Evolutionary conservation across 2,797 vertebrate species (phyloP), one percentile per base, ranked within the genome.

Genomic region (Enteromius argenteus): DNA sequence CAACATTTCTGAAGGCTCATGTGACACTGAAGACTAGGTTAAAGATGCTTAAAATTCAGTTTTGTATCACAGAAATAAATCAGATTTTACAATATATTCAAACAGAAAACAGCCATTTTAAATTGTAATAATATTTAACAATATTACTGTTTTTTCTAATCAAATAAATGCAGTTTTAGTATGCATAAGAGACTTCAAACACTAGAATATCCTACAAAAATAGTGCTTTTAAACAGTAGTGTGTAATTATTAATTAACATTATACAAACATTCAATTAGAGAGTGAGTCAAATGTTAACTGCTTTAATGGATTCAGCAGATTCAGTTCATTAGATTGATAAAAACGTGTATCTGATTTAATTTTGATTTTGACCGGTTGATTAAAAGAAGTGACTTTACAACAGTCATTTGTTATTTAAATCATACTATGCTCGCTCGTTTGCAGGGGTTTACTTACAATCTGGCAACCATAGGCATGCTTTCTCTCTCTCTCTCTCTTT

Each of bases 161-260:
- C 14, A 72, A 49, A 49, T 72, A 72, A 73, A 73, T 72, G 42
- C 23, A 72, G 44, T 23, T 3, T 23, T 15, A 5, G 10, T n/a
- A 37, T n/a, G 66, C 35, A 13, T 3, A 17, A 51, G 7, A 8
- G 5, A n/a, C 49, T 35, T 32, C 8, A 73, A 53, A 73, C 21
- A 21, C 23, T 30, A 3, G 2, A 30, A 72, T 17, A 30, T 19
- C 0, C 9, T 74, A 49, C 71, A 3, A 11, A 74, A 13, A 32
- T 1, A 0, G 39, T 37, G 8, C 73, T 39, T 58, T 39, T 37
- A 35, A 15, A 56, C 3, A 4, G 21, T 8, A 51, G 1, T 13
- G 30, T 3, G 15, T 58, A 56, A 58, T 56, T 56, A 56, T 75
- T 56, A n/a, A 75, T 13, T 37, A 37, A 75, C 30, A 74, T 74